Percentiles rank a stretch among this genome's conserved stretches.
Evolutionary conservation across 2,797 vertebrate species (phyloP).

Genomic region (Microhierax caerulescens): DNA sequence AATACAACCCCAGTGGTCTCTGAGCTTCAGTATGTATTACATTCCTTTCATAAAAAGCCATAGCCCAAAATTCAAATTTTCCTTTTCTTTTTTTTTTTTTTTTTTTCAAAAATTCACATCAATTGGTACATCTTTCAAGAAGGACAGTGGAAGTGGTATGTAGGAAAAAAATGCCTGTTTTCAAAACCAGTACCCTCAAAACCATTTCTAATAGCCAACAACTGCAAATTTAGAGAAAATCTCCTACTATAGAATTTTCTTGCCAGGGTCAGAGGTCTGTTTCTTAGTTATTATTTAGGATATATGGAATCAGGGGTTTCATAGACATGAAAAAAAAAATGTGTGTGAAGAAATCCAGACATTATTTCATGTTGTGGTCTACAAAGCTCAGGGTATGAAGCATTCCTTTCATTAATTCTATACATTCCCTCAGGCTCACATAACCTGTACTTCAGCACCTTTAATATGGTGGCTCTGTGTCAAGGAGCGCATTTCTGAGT

Average conservation of each 20-base stretch:
- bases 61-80: background rate
- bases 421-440: slow-evolving; percentile 23
- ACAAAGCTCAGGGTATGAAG: background rate
- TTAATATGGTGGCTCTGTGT: slow-evolving; percentile 1
- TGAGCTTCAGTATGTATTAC: background rate
- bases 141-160: background rate
- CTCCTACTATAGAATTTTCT: background rate
- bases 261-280: background rate
- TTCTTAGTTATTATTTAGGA: slow-evolving; percentile 20
- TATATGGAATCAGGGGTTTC: slow-evolving; percentile 12
- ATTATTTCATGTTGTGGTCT: background rate
- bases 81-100: too few relatives aligned
- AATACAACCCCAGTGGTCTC: background rate
- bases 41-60: background rate
- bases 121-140: background rate
- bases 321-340: background rate
- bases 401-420: slow-evolving; percentile 10
- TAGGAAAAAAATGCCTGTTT: background rate
- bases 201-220: background rate
- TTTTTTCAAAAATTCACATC: background rate
- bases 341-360: background rate
- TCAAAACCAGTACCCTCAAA: background rate
- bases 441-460: background rate
- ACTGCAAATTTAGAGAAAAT: slow-evolving; percentile 5
- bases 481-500: background rate